These are phyloP conservation scores for Salvator merianae DNA, from an alignment of 2,113 vertebrate genomes.

Conservation along the genomic window DNA sequence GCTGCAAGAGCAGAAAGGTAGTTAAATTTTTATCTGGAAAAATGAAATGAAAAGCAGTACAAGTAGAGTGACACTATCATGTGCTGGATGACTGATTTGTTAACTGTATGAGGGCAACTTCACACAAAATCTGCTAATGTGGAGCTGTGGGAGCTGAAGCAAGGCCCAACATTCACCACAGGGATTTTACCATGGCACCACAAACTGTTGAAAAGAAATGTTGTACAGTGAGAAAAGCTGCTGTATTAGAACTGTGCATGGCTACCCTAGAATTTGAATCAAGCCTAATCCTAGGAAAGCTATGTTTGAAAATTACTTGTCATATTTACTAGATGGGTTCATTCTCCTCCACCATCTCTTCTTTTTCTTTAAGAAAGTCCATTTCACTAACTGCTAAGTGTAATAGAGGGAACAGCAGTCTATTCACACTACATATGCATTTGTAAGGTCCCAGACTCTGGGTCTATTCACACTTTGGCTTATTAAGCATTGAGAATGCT, in stretches of 20 bases:
- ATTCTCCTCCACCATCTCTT: no score
- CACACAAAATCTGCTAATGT: background rate
- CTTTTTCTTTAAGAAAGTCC: no score
- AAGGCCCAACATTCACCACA: background rate
- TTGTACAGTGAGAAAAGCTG: background rate
- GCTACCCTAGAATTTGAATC: background rate
- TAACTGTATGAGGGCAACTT: background rate
- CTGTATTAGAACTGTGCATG: background rate
- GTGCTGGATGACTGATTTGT: background rate
- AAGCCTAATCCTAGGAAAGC: background rate
- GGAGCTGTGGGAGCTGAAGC: background rate
- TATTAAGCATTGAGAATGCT: no score
- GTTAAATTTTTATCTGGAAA: no score
- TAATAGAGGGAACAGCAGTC: no score
- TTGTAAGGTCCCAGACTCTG: no score
- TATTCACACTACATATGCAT: no score
- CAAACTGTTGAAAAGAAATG: background rate
- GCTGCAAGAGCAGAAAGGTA: no score
- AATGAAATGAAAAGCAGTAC: background rate
- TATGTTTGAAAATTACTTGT: background rate
- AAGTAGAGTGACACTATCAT: background rate
- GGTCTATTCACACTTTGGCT: no score
- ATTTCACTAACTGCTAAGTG: no score
- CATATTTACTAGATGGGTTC: background rate
- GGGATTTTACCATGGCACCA: background rate